Percentiles rank a stretch among this genome's conserved stretches.
phyloP scores from a whole-genome alignment of 2,888 invertebrate genomes.

The Aphidius colemani region DNA sequence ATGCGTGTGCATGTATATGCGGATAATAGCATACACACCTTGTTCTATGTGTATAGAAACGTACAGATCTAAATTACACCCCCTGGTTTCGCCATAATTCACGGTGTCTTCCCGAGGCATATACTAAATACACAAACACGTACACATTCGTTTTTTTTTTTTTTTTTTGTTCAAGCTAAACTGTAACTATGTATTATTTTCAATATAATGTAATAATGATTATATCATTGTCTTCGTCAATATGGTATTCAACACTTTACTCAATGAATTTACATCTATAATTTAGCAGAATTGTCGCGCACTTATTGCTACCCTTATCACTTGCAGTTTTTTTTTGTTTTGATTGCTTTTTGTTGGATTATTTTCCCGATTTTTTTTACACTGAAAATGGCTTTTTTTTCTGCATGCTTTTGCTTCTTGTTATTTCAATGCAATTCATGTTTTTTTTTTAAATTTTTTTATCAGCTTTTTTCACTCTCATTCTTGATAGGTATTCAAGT shows the following conservation, averaged over 20 bases:
- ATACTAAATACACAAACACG: background rate
- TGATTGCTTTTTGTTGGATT: no score
- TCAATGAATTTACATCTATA: background rate
- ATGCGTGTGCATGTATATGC: background rate
- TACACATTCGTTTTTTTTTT: background rate
- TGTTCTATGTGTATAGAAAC: slow-evolving; percentile 11
- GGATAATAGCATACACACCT: background rate
- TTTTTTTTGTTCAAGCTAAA: slow-evolving; percentile 14
- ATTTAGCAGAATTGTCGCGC: slow-evolving; percentile 20
- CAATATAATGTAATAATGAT: no score
- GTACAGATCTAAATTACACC: slow-evolving; percentile 29
- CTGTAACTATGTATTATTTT: background rate
- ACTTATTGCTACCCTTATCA: slow-evolving; percentile 17
- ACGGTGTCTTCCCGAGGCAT: slow-evolving; percentile 18
- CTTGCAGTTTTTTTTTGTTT: background rate
- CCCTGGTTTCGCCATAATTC: slow-evolving; percentile 26
- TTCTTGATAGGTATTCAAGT: slow-evolving; percentile 35
- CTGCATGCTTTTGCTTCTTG: background rate
- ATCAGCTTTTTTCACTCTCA: slow-evolving; percentile 8
- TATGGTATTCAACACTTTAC: background rate
- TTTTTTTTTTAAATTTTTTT: slow-evolving; percentile 1
- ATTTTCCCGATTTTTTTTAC: no score
- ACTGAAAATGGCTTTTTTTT: no score
- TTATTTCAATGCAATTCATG: background rate
- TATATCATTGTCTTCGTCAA: no score